A percentile compares a stretch with the other conserved stretches of the same genome.
Evolutionary conservation across 53 echinoderm and acorn worm genomes (phyloP).

Genomic region (Holothuria scabra): DNA sequence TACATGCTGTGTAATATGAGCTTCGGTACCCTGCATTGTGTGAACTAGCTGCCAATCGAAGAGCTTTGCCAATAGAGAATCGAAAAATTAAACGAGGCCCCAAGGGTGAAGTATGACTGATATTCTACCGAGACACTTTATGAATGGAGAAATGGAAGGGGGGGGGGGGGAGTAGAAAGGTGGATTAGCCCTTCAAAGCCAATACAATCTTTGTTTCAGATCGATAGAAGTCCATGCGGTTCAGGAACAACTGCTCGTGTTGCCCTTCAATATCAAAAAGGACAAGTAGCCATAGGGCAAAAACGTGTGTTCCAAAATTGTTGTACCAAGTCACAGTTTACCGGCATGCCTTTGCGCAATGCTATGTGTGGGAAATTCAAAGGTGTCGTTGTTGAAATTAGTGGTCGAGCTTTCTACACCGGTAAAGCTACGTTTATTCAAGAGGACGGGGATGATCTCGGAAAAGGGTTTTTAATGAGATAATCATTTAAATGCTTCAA

Average conservation of each 20-base stretch:
- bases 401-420: slow-evolving; percentile 70
- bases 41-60: too few species aligned
- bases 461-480: slow-evolving; percentile 67
- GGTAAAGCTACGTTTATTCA: slow-evolving; percentile 72
- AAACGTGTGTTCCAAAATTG: slow-evolving; percentile 70
- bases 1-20: too few species aligned
- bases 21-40: too few species aligned
- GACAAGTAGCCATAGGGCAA: slow-evolving; percentile 68
- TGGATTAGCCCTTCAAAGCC: too few species aligned
- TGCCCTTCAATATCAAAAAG: slow-evolving; percentile 81
- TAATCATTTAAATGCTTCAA: background rate
- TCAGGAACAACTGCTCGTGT: slow-evolving; percentile 84
- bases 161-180: too few species aligned
- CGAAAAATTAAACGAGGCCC: too few species aligned
- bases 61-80: too few species aligned
- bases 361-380: slow-evolving; percentile 71
- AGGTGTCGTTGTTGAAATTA: slow-evolving; percentile 86
- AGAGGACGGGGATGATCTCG: slow-evolving; percentile 77
- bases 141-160: too few species aligned
- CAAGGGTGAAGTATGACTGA: too few species aligned
- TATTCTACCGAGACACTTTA: too few species aligned
- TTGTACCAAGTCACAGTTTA: slow-evolving; percentile 65
- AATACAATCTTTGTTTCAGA: slow-evolving; percentile 56
- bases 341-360: slow-evolving; percentile 60
- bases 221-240: slow-evolving; percentile 83